Conservation (phyloP, 2,113 vertebrate genomes). For the Saccopteryx leptura region DNA sequence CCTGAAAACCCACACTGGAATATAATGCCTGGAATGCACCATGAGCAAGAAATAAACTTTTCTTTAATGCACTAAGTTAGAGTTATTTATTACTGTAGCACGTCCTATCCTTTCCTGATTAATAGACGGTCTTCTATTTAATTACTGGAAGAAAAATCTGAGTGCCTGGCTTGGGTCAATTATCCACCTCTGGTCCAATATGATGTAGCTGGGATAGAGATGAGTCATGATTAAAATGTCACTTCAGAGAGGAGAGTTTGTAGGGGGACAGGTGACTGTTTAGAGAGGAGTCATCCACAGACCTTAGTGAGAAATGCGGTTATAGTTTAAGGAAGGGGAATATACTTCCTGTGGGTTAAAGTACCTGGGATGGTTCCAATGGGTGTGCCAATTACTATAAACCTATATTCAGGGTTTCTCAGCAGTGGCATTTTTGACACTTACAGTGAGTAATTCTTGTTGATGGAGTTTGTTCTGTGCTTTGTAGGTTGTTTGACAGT, state of each 20-base stretch:
- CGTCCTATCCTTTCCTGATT: background rate
- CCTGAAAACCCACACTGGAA: too few relatives aligned
- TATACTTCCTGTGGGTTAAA: background rate
- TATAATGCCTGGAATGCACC: background rate
- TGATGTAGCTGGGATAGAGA: background rate
- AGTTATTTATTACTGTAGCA: background rate
- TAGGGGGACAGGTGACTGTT: background rate
- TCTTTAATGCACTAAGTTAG: background rate
- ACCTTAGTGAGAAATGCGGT: background rate
- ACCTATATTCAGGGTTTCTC: background rate
- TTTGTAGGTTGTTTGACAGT: background rate
- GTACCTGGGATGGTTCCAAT: background rate
- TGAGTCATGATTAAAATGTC: background rate
- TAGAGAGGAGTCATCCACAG: background rate
- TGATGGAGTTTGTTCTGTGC: background rate
- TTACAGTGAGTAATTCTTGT: background rate
- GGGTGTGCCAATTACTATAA: accelerated
- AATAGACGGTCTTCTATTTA: background rate
- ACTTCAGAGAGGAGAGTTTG: background rate
- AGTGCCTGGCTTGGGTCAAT: background rate
- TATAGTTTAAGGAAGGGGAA: background rate
- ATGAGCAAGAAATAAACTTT: background rate
- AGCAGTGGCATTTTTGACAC: background rate
- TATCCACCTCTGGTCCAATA: background rate
- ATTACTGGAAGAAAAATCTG: background rate